These are phyloP conservation scores for Barbus barbus DNA, from an alignment of 2,113 vertebrate genomes.

Conservation along the genomic window DNA sequence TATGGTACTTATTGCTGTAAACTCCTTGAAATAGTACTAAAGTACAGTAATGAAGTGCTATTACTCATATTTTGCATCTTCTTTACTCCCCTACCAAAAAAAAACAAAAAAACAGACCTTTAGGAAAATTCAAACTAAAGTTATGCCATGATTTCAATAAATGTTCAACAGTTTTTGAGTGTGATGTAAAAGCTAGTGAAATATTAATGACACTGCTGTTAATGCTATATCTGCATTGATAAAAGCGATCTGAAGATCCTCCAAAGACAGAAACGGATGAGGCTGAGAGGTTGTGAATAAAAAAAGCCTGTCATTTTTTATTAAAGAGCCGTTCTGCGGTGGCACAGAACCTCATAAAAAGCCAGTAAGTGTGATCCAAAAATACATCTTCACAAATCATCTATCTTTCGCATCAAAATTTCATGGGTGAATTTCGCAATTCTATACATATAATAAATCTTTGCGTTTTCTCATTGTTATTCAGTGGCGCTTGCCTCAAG, in stretches of 20 bases:
- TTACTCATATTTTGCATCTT: no score
- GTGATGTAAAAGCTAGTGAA: not conserved
- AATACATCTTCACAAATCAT: conserved; percentile 37
- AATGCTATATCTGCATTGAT: conserved; percentile 20
- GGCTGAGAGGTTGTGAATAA: conserved; percentile 4
- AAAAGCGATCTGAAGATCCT: conserved; percentile 7
- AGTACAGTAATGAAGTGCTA: not conserved
- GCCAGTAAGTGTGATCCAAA: conserved; percentile 13
- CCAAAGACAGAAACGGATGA: conserved; percentile 7
- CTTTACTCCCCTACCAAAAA: not conserved
- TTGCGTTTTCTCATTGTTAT: conserved; percentile 32
- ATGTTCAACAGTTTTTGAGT: not conserved
- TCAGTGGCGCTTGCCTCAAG: conserved; percentile 1
- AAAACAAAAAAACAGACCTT: not conserved
- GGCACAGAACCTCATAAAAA: conserved; percentile 35
- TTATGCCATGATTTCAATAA: not conserved
- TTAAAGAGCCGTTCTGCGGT: conserved; percentile 4
- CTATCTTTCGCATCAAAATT: conserved; percentile 32
- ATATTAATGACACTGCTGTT: conserved; percentile 11
- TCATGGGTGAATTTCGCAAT: conserved; percentile 10
- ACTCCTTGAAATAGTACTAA: not conserved
- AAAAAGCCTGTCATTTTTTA: conserved; percentile 18
- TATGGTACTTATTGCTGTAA: not conserved
- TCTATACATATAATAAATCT: conserved; percentile 30
- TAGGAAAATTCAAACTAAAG: not conserved